Evolutionary conservation across 2,888 invertebrate genomes (phyloP), one percentile per base, ranked within the genome.

Genomic region (Palloptera scutellata): DNA sequence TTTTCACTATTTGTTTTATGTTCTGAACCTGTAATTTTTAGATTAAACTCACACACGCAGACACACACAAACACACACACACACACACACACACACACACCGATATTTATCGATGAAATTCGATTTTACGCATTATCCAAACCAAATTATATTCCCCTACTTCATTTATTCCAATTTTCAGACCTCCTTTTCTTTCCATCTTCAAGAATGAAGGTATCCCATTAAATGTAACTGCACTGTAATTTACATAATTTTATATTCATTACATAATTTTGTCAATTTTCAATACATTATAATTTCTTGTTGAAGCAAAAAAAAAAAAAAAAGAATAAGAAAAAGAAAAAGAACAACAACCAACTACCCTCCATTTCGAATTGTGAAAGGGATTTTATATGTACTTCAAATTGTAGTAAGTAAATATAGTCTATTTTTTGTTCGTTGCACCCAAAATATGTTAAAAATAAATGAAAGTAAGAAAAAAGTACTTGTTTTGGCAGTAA

Each of bases 201-300:
- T 30, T 30, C 30, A 6, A 30, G 30, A 30, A 13, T 8, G 17
- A 17, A 66, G 66, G 54, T 78, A 72, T 69, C 64, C 77, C 79
- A 82, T 81, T 82, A 82, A 81, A 81, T 81, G 77, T 77, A 80
- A 81, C 81, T 81, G 78, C 80, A 75, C 76, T 78, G 78, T 81
- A 82, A 81, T 81, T 81, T 81, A 74, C 81, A 81, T 81, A 81
- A 81, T 82, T 81, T 81, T 80, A 79, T 81, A 81, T 81, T 81
- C 81, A 81, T 81, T 81, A 81, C 79, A 82, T 81, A 81, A 81
- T 80, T 79, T 79, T 79, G 82, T 80, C 80, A 81, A 82, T 82
- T 82, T 81, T 76, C 79, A 77, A 81, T 82, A 81, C 81, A 77
- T 82, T 79, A 78, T 79, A 80, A 66, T 66, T 66, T 66, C 20